A percentile compares a stretch with the other conserved stretches of the same genome.
phyloP scores from a whole-genome alignment of 2,797 vertebrate genomes.

The Microcaecilia unicolor region DNA sequence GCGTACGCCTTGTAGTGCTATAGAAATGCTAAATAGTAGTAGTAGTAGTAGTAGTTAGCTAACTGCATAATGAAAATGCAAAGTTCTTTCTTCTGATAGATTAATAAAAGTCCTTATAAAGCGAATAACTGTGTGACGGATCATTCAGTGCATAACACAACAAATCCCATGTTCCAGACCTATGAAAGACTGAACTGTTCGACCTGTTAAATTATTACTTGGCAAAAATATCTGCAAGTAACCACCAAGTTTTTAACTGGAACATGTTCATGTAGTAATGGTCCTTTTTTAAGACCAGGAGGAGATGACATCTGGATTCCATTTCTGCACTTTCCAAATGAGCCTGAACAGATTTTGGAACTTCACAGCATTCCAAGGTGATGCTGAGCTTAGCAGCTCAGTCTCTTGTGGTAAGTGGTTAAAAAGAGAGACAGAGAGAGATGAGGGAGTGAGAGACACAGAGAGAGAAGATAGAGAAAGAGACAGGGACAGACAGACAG shows the following conservation, averaged over 20 bases:
- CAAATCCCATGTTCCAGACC: constrained; percentile 4
- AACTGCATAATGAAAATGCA: too few species aligned
- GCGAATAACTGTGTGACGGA: too few species aligned
- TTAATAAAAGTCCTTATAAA: too few species aligned
- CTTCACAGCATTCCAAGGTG: constrained; percentile 26
- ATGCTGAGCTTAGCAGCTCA: constrained; percentile 24
- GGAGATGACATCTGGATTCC: constrained; percentile 14
- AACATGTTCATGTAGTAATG: constrained; percentile 13
- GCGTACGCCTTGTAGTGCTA: too few species aligned
- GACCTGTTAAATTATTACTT: constrained; percentile 19
- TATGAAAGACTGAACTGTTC: constrained; percentile 9
- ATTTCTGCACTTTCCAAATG: constrained; percentile 12
- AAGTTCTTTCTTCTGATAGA: too few species aligned
- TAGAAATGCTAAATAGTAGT: too few species aligned
- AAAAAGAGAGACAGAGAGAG: background rate
- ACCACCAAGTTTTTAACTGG: constrained; percentile 2
- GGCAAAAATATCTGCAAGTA: constrained; percentile 7
- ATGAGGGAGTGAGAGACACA: too few species aligned
- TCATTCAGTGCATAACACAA: too few species aligned
- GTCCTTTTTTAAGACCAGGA: background rate
- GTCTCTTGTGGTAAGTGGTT: constrained; percentile 26
- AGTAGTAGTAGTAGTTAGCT: too few species aligned
- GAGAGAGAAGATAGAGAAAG: background rate
- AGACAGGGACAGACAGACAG: background rate
- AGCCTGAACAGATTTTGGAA: constrained; percentile 28